Conservation (phyloP, 2,797 vertebrate genomes). For the Darevskia mixta region DNA sequence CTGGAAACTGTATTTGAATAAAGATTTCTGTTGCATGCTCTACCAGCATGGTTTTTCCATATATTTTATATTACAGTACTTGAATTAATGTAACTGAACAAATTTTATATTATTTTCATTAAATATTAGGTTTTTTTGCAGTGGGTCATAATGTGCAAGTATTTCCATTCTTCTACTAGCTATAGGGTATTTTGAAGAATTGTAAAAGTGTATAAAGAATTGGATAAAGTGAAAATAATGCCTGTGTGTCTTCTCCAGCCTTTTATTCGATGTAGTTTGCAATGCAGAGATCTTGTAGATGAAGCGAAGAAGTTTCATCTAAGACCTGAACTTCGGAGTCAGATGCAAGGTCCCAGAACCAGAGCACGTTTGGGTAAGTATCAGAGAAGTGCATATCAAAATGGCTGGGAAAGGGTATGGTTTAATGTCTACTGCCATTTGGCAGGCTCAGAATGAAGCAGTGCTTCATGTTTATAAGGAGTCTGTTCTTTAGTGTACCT, state of each 20-base stretch:
- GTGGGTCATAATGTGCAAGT: too few species aligned
- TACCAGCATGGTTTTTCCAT: neutral
- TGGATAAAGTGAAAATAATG: conserved; percentile 8
- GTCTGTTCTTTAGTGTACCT: too few species aligned
- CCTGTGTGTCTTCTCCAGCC: conserved; percentile 82
- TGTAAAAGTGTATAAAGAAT: conserved; percentile 18
- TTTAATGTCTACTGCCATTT: neutral
- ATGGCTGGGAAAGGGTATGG: neutral
- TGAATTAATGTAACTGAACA: too few species aligned
- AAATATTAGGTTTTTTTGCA: neutral
- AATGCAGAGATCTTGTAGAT: conserved; percentile 96
- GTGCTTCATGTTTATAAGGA: neutral
- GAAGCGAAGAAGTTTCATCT: conserved; percentile 99
- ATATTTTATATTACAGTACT: neutral
- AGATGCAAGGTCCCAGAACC: conserved; percentile 98
- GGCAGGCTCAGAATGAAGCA: neutral
- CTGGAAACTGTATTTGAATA: neutral
- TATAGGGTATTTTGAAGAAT: conserved; percentile 28
- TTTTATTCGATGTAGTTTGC: conserved; percentile 94
- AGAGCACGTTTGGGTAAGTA: conserved; percentile 91
- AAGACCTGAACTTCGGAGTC: conserved; percentile 94
- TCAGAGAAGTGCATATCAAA: neutral
- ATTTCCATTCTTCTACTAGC: neutral
- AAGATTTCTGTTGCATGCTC: neutral
- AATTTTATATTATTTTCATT: too few species aligned